These are phyloP conservation scores for Sphaeridia pumilis DNA, from an alignment of 2,888 invertebrate species.

Conservation along the genomic window DNA sequence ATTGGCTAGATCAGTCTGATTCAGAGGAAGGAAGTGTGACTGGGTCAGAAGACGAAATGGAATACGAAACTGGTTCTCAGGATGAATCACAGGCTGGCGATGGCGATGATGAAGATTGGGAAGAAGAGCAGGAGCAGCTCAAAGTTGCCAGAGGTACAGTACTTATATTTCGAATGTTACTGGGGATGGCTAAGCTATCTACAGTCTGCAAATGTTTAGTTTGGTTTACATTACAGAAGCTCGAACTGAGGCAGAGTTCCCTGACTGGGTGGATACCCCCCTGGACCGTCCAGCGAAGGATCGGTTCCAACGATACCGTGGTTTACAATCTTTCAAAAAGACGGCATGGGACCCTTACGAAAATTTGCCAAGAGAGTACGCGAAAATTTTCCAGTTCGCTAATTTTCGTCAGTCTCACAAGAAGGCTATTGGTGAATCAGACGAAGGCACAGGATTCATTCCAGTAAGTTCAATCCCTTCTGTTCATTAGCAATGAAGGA, in stretches of 20 bases:
- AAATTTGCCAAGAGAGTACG: conserved; percentile 85
- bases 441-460: conserved; percentile 44
- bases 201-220: too few relatives aligned
- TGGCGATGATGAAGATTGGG: conserved; percentile 54
- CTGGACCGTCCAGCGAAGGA: conserved; percentile 64
- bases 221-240: too few relatives aligned
- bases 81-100: conserved; percentile 43
- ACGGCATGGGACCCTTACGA: conserved; percentile 93
- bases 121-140: conserved; percentile 65
- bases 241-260: conserved; percentile 71
- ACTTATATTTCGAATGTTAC: too few relatives aligned
- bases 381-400: conserved; percentile 85
- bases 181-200: too few relatives aligned
- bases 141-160: conserved; percentile 56
- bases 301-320: conserved; percentile 86
- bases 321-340: conserved; percentile 84
- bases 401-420: conserved; percentile 79
- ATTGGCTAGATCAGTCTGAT: conserved; percentile 66
- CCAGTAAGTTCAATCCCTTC: too few relatives aligned
- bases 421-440: conserved; percentile 56
- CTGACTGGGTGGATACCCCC: conserved; percentile 96
- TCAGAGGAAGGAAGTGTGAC: conserved; percentile 33
- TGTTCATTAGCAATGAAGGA: too few relatives aligned
- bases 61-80: conserved; percentile 44
- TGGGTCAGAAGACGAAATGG: conserved; percentile 36